These are phyloP conservation scores for Percopsis transmontana DNA, from an alignment of 2,113 vertebrate species.

Conservation along the genomic window DNA sequence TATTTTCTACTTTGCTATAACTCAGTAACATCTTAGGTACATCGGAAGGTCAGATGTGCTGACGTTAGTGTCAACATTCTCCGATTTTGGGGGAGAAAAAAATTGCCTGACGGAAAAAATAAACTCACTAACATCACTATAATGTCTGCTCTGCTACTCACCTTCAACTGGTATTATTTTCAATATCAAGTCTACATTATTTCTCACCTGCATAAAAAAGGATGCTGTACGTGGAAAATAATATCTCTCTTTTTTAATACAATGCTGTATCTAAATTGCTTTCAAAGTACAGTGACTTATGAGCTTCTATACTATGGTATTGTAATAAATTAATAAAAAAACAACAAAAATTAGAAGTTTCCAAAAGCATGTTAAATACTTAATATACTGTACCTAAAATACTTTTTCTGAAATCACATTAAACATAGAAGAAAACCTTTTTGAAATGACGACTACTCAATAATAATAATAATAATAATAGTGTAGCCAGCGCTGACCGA, in stretches of 20 bases:
- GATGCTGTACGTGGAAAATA: constrained; percentile 14
- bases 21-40: too few relatives aligned
- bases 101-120: too few relatives aligned
- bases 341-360: not conserved
- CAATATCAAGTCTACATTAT: not conserved
- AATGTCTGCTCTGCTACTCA: not conserved
- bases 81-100: too few relatives aligned
- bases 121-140: not conserved
- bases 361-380: not conserved
- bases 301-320: not conserved
- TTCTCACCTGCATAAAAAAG: constrained; percentile 26
- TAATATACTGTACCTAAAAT: not conserved
- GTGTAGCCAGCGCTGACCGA: not conserved
- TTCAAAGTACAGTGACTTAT: constrained; percentile 35
- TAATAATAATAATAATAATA: not conserved
- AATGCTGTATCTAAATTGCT: constrained; percentile 27
- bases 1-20: too few relatives aligned
- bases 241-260: constrained; percentile 25
- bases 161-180: constrained; percentile 1
- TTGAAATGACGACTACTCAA: constrained; percentile 7
- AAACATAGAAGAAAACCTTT: constrained; percentile 1
- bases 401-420: constrained; percentile 19
- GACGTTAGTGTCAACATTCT: too few relatives aligned
- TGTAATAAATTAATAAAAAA: constrained; percentile 1
- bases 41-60: too few relatives aligned